Conservation (phyloP, 2,113 vertebrate species). For the Centrocercus urophasianus region DNA sequence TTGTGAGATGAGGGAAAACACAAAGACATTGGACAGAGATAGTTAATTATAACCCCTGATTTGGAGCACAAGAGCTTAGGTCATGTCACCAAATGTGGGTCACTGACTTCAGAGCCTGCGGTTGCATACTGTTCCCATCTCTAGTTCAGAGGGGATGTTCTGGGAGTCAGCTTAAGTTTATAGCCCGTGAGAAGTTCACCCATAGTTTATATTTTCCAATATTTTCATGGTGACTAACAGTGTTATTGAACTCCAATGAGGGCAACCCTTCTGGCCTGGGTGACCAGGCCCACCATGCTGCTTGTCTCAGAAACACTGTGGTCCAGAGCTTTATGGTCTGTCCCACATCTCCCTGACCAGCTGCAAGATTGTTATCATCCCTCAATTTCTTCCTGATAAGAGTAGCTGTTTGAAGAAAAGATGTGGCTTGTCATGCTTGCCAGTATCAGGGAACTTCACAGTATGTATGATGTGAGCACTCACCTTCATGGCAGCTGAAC, state of each 20-base stretch:
- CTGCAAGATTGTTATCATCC: neutral
- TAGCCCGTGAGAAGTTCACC: neutral
- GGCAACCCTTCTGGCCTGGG: neutral
- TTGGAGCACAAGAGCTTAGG: neutral
- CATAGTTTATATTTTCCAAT: slow-evolving; percentile 15
- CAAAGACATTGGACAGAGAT: neutral
- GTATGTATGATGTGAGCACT: neutral
- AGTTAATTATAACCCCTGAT: neutral
- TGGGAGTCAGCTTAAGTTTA: neutral
- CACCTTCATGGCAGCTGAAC: neutral
- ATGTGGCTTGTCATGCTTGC: neutral
- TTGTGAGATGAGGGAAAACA: neutral
- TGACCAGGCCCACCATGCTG: neutral
- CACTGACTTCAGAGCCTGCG: neutral
- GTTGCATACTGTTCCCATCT: neutral
- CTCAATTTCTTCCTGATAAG: neutral
- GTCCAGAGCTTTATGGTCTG: neutral
- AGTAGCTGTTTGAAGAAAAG: neutral
- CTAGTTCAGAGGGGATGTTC: neutral
- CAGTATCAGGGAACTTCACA: neutral
- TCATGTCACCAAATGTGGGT: neutral
- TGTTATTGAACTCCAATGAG: slow-evolving; percentile 17
- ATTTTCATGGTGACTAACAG: slow-evolving; percentile 40
- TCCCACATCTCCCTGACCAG: neutral
- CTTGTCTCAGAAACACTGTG: neutral